phyloP scores from a whole-genome alignment of 2,888 invertebrate genomes.

The Polydrusus tereticollis region DNA sequence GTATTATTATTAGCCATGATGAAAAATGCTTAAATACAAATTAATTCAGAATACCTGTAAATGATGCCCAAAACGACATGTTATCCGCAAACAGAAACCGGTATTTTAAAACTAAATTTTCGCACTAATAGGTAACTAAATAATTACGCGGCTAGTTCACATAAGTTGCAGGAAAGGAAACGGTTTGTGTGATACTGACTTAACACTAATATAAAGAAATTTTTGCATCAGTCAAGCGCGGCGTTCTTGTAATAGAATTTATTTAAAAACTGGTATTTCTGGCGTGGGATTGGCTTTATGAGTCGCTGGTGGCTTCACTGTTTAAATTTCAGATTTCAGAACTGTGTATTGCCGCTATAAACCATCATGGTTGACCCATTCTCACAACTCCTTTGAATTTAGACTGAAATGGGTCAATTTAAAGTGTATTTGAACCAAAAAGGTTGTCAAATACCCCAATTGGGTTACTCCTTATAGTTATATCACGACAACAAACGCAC shows the following conservation, averaged over 20 bases:
- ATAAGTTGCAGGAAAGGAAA: constrained; percentile 21
- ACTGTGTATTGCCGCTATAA: neutral
- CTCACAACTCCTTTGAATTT: too few relatives aligned
- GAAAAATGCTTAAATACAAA: too few relatives aligned
- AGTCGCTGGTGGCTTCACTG: constrained; percentile 23
- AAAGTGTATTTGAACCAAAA: too few relatives aligned
- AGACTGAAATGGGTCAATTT: too few relatives aligned
- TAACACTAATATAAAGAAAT: too few relatives aligned
- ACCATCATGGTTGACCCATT: neutral
- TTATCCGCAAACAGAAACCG: neutral
- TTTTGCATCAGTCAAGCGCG: constrained; percentile 24
- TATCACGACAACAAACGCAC: too few relatives aligned
- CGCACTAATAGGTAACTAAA: constrained; percentile 24
- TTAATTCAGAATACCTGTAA: constrained; percentile 51
- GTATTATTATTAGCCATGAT: too few relatives aligned
- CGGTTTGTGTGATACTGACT: constrained; percentile 29
- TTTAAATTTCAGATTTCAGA: constrained; percentile 2
- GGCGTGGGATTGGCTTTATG: constrained; percentile 34
- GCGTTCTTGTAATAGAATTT: constrained; percentile 33
- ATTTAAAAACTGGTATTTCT: constrained; percentile 42
- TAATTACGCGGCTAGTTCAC: constrained; percentile 30
- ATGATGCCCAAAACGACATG: constrained; percentile 53
- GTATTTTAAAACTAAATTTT: constrained; percentile 2
- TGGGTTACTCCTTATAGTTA: too few relatives aligned
- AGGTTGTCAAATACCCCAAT: too few relatives aligned